These are phyloP conservation scores for Encarsia formosa DNA, from an alignment of 2,888 invertebrate genomes.

Conservation along the genomic window DNA sequence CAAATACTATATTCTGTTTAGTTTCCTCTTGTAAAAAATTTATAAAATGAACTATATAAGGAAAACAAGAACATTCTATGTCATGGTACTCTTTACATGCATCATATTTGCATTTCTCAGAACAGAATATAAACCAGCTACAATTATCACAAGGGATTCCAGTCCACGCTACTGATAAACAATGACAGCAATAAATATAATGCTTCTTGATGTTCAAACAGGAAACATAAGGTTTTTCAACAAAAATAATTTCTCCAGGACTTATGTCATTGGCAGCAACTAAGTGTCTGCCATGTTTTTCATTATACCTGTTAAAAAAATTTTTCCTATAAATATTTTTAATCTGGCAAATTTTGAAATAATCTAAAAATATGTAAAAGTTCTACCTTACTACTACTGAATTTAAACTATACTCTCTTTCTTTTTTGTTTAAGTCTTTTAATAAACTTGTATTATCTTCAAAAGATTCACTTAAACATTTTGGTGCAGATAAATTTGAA, in stretches of 20 bases:
- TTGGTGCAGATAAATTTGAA: too few species aligned
- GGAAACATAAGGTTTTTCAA: constrained; percentile 71
- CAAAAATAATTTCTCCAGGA: constrained; percentile 71
- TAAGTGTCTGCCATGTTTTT: constrained; percentile 67
- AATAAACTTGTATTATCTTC: too few species aligned
- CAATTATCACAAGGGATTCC: constrained; percentile 64
- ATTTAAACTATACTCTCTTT: too few species aligned
- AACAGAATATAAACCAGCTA: constrained; percentile 65
- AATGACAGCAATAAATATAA: constrained; percentile 64
- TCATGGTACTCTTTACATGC: constrained; percentile 70
- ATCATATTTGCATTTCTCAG: constrained; percentile 58
- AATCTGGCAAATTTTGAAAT: constrained; percentile 18
- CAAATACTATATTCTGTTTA: neutral
- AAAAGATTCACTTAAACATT: too few species aligned
- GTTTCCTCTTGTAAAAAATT: neutral
- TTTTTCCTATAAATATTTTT: too few species aligned
- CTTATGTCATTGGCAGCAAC: constrained; percentile 64
- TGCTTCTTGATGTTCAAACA: constrained; percentile 56
- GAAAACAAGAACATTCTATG: constrained; percentile 62
- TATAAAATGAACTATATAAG: constrained; percentile 2
- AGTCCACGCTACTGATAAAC: constrained; percentile 58
- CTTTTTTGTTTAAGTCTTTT: too few species aligned
- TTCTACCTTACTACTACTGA: too few species aligned
- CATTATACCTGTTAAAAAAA: constrained; percentile 53
- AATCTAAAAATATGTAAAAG: too few species aligned